Base-by-base conservation (phyloP, 1,140 invertebrate species). In the Cyrtorhinus lividipennis region DNA sequence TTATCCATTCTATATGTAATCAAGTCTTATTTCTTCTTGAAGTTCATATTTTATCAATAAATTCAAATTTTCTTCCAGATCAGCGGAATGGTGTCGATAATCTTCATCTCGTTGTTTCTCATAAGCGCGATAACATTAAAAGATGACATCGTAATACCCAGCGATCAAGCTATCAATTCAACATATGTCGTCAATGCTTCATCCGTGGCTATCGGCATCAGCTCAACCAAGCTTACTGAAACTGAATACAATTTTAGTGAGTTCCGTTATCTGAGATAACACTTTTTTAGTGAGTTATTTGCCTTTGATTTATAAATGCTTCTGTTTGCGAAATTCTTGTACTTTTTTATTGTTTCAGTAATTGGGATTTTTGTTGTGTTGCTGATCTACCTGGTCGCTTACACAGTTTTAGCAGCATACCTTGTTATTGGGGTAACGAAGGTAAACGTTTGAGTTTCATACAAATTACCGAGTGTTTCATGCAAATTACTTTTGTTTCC, bases 201-300 rank as follows among this genome's bases (percentile, higher is more conserved):
- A 20, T 38, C 30, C 5, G 30, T 15, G 15, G 48, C 48, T 5
- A 20, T 53, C 48, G 48, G 20, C 48, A 20, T 53, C 20, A 53
- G 10, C 5, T 5, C 48, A 3, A 53, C 48, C 48, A 53, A 53
- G 20, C 18, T 53, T 3, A 53, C 48, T 5, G 48, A 53, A 22
- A 53, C 48, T 8, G 48, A 53, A 53, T 53, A 53, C 48, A 53
- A 53, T 53, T 53, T 53, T 20, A 53, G 48, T 53, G 20, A 53
- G 48, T 53, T 44, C 8, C 8, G n/a, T 44, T n/a, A n/a, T 8
- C 38, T n/a, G n/a, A n/a, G n/a, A n/a, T n/a, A n/a, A n/a, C n/a
- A n/a, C n/a, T n/a, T n/a, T n/a, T n/a, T n/a, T n/a, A n/a, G n/a
- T n/a, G n/a, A n/a, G n/a, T n/a, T n/a, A n/a, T n/a, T n/a, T n/a